These are phyloP conservation scores for Brachionus angularis DNA, from an alignment of 1,140 invertebrate species.

Conservation along the genomic window DNA sequence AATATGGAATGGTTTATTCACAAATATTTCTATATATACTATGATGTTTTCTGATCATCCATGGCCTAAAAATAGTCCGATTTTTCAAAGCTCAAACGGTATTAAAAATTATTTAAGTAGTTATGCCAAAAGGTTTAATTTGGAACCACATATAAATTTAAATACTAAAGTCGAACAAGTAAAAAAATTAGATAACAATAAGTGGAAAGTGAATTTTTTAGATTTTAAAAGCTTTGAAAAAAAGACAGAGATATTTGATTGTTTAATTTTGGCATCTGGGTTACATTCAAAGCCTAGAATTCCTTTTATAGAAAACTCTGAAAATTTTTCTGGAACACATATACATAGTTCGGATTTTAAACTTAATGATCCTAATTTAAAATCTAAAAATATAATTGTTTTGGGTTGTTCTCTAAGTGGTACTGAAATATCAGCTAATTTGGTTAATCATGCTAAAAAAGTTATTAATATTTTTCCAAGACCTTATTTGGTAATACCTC, in stretches of 20 bases:
- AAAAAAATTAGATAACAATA: not conserved
- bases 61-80: conserved; percentile 64
- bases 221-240: too few relatives aligned
- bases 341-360: conserved; percentile 34
- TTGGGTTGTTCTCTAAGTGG: conserved; percentile 23
- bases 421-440: conserved; percentile 2
- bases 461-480: conserved; percentile 21
- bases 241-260: not conserved
- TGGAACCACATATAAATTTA: not conserved
- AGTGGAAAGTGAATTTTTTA: not conserved
- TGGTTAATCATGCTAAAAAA: not conserved
- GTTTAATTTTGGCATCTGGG: conserved; percentile 3
- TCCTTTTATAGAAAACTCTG: not conserved
- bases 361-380: not conserved
- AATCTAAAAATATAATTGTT: conserved; percentile 5
- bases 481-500: not conserved
- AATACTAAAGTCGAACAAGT: not conserved
- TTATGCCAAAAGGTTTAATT: conserved; percentile 62
- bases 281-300: not conserved
- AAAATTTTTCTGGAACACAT: not conserved
- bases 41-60: conserved; percentile 81
- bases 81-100: conserved; percentile 73
- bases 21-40: conserved; percentile 81
- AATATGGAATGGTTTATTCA: conserved; percentile 57
- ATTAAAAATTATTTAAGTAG: conserved; percentile 74